Evolutionary conservation across 2,797 vertebrate genomes (phyloP), one percentile per base, ranked within the genome.

Genomic region (Gymnoscopelus braueri): DNA sequence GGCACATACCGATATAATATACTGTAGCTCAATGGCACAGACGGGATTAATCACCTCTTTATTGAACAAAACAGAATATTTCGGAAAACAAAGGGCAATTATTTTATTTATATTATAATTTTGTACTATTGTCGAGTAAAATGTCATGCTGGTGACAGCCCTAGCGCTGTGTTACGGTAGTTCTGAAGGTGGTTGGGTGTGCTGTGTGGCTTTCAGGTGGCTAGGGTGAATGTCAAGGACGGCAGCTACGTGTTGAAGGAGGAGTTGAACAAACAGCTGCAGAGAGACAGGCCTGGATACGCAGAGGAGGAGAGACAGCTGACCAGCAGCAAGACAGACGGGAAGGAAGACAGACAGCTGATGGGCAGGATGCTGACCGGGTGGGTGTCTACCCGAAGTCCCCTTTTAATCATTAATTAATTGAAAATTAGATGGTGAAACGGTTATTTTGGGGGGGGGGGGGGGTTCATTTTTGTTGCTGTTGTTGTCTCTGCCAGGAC

Each of bases 201-300:
- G 1, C 71, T 1, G 67, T 72, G 35, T 74, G 3, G 8, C 39
- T 81, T 87, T 68, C 64, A 95, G 94, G 93, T 93, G 32, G 84
- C 89, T 7, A 93, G 91, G 76, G 81, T 91, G 53, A 95, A 94
- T 69, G 87, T 87, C 24, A 89, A 92, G 83, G 93, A 94, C 78
- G 90, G 89, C 81, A 93, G 93, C 83, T 94, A 88, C 80, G 69
- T 84, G 55, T 74, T 93, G 71, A 94, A 77, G 83, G 94, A 95
- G 8, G 90, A 92, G 5, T 84, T 91, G 69, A 92, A 80, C 72
- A 86, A 75, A 61, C 81, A 80, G 0, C 86, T 91, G 23, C 92
- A 87, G 69, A 91, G 75, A 67, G 93, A 94, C 81, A 94, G 94
- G 94, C 89, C 91, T 0, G 89, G 88, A 51, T 92, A 94, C 79